These are phyloP conservation scores for Eucriotettix oculatus DNA, from an alignment of 2,888 invertebrate species.

Conservation along the genomic window DNA sequence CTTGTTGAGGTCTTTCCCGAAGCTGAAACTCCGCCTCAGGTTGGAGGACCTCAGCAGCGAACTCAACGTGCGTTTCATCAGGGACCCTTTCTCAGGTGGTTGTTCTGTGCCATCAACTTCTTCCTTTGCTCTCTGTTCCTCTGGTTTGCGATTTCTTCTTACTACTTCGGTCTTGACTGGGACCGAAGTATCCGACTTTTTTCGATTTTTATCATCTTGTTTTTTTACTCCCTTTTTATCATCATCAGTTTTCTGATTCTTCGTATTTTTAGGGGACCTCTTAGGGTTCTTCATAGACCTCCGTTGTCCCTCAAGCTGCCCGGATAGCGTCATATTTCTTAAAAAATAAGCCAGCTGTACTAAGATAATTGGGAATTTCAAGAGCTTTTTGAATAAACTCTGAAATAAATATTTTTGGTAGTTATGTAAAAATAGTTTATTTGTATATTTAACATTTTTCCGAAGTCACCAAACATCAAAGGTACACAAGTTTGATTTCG, in stretches of 20 bases:
- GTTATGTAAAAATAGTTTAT: no score
- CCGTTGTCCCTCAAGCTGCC: background rate
- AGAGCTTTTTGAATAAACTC: no score
- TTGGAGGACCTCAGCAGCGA: background rate
- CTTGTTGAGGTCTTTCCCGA: background rate
- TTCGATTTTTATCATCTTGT: background rate
- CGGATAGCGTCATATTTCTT: background rate
- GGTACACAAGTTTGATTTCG: no score
- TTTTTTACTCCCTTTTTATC: no score
- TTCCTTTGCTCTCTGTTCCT: background rate
- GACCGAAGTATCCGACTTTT: background rate
- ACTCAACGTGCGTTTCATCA: background rate
- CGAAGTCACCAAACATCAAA: no score
- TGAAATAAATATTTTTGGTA: no score
- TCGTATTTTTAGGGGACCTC: background rate
- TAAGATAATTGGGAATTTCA: no score
- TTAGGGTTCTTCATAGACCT: background rate
- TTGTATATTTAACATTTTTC: no score
- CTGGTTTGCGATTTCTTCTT: background rate
- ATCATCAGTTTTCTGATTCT: background rate
- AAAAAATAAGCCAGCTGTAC: no score
- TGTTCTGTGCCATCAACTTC: background rate
- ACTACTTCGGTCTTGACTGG: background rate
- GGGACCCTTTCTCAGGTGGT: background rate
- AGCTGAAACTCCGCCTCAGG: background rate